A percentile compares a stretch with the other conserved stretches of the same genome.
Conservation (phyloP, 2,888 invertebrate species). For the Drosophila acutilabella region DNA sequence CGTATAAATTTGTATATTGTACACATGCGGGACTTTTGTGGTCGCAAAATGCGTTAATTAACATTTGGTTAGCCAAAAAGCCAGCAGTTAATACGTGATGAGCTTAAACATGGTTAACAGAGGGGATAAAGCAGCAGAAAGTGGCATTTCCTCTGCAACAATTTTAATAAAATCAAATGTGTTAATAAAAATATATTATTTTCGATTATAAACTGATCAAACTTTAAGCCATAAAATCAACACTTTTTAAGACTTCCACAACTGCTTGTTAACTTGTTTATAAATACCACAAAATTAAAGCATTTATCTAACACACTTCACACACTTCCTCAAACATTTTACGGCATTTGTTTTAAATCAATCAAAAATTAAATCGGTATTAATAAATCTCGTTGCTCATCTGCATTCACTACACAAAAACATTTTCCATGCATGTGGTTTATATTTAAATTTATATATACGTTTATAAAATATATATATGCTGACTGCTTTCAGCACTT, state of each 20-base stretch:
- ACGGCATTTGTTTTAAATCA: constrained; percentile 14
- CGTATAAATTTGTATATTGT: neutral
- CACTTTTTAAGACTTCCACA: too few species aligned
- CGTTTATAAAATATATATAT: neutral
- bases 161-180: too few species aligned
- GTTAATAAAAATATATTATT: neutral
- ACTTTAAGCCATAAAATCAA: too few species aligned
- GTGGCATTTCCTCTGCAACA: rapidly evolving
- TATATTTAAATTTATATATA: constrained; percentile 6
- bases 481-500: constrained; percentile 17
- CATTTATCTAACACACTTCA: too few species aligned
- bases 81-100: constrained; percentile 46
- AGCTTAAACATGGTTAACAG: neutral
- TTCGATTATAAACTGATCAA: too few species aligned
- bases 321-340: constrained; percentile 3
- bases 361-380: constrained; percentile 1
- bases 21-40: constrained; percentile 21
- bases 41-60: constrained; percentile 61
- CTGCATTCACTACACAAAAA: constrained; percentile 14
- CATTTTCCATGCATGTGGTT: neutral
- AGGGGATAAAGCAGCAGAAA: neutral
- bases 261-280: too few species aligned
- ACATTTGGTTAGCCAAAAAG: constrained; percentile 49
- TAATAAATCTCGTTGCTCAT: constrained; percentile 21
- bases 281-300: too few species aligned